A percentile compares a stretch with the other conserved stretches of the same genome.
phyloP scores from a whole-genome alignment of 1,140 invertebrate genomes.

The Caenorhabditis tropicalis region DNA sequence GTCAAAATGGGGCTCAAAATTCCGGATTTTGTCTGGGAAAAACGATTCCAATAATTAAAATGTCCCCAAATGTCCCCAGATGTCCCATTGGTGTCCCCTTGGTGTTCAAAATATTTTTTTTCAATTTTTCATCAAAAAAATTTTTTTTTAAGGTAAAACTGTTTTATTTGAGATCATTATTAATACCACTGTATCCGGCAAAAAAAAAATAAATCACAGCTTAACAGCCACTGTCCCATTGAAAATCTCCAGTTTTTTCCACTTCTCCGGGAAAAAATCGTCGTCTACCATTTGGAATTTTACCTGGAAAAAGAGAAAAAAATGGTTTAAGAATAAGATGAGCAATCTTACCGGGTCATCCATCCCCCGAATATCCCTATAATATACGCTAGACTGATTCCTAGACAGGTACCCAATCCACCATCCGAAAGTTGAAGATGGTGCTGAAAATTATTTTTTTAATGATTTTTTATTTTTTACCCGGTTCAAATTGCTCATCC shows the following conservation, averaged over 20 bases:
- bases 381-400: not conserved
- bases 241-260: not conserved
- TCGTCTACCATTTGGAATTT: constrained; percentile 23
- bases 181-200: not conserved
- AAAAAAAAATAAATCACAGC: not conserved
- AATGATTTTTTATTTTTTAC: too few relatives aligned
- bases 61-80: too few relatives aligned
- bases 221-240: not conserved
- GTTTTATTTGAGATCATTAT: not conserved
- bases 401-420: not conserved
- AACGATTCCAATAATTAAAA: too few relatives aligned
- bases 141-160: not conserved
- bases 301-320: not conserved
- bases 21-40: too few relatives aligned
- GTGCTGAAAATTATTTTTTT: not conserved
- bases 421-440: not conserved
- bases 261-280: not conserved
- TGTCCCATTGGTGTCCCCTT: too few relatives aligned
- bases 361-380: not conserved
- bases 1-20: too few relatives aligned
- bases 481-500: too few relatives aligned
- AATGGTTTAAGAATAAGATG: not conserved
- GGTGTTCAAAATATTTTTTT: too few relatives aligned
- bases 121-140: too few relatives aligned
- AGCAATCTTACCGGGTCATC: not conserved